Percentiles rank a stretch among this genome's conserved stretches.
These are phyloP conservation scores for Rutilus rutilus DNA, from an alignment of 2,113 vertebrate species.

Conservation along the genomic window DNA sequence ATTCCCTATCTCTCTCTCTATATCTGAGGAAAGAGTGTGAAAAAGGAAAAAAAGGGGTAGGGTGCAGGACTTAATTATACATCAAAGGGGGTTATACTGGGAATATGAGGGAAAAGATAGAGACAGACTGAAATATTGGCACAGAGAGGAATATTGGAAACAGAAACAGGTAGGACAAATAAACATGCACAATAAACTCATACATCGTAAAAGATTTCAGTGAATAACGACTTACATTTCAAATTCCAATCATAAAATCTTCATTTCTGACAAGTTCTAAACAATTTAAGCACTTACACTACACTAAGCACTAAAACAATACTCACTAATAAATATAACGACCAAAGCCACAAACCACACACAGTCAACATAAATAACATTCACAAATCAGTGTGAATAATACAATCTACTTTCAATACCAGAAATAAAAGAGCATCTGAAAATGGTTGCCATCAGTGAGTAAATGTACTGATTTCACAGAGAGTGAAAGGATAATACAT, in stretches of 20 bases:
- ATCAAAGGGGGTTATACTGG: constrained; percentile 66
- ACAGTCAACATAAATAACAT: neutral
- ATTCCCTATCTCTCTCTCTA: neutral
- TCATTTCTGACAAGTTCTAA: neutral
- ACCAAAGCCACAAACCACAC: neutral
- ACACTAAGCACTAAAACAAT: neutral
- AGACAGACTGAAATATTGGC: constrained; percentile 36
- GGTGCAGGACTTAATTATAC: constrained; percentile 69
- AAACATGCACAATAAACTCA: neutral
- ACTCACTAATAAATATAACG: neutral
- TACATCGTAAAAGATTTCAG: neutral
- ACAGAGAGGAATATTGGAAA: constrained; percentile 64
- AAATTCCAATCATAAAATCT: neutral
- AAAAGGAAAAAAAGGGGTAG: constrained; percentile 35
- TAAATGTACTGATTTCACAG: neutral
- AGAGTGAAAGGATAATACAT: neutral
- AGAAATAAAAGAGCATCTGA: neutral
- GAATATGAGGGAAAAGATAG: constrained; percentile 38
- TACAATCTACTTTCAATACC: neutral
- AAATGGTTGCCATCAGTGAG: neutral
- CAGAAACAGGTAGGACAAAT: constrained; percentile 52
- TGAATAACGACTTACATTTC: neutral
- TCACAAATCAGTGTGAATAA: neutral
- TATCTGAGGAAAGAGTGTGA: constrained; percentile 34
- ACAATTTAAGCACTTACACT: neutral